Conservation (phyloP, 2,113 vertebrate genomes). For the Mystacornis crossleyi region DNA sequence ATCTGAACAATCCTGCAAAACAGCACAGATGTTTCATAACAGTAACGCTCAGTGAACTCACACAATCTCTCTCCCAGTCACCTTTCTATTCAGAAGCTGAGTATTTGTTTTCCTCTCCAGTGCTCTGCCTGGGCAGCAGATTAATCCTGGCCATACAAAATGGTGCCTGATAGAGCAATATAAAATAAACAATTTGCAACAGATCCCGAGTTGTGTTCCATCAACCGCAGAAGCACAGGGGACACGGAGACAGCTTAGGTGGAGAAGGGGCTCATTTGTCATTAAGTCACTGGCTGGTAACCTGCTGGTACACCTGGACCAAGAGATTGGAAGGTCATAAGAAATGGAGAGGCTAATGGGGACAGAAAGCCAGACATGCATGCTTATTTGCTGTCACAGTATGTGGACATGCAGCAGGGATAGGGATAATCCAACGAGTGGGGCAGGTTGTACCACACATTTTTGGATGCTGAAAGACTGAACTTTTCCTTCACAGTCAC, state of each 20-base stretch:
- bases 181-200: background rate
- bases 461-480: background rate
- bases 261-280: background rate
- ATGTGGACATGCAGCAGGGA: background rate
- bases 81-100: conserved; percentile 8
- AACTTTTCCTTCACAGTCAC: background rate
- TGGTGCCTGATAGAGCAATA: background rate
- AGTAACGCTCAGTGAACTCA: background rate
- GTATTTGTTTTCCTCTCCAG: conserved; percentile 52
- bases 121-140: conserved; percentile 1
- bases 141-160: conserved; percentile 7
- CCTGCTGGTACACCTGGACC: background rate
- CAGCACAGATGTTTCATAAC: background rate
- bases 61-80: background rate
- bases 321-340: background rate
- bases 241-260: background rate
- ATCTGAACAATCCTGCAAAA: conserved; percentile 10
- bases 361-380: background rate
- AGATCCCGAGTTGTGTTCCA: background rate
- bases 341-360: background rate
- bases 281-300: background rate
- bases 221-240: background rate
- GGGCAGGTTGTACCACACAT: background rate
- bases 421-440: background rate
- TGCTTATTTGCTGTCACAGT: background rate